Evolutionary conservation across 2,797 vertebrate genomes (phyloP).

Genomic region (Centroberyx gerrardi): DNA sequence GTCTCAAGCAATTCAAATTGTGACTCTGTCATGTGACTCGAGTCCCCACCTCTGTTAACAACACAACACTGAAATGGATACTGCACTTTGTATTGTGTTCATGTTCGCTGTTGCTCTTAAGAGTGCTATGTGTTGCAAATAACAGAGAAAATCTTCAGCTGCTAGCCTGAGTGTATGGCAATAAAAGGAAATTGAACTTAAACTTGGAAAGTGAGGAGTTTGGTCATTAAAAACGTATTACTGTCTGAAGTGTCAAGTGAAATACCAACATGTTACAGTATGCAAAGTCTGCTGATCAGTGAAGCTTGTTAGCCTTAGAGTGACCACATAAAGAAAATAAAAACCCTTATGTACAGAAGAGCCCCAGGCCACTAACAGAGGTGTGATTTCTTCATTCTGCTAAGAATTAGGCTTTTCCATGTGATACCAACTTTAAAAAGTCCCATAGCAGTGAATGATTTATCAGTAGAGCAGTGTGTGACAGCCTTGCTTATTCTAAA

Average conservation of each 20-base stretch:
- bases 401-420: conserved; percentile 21
- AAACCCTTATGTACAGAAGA: neutral
- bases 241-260: neutral
- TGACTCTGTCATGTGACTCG: no score
- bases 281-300: neutral
- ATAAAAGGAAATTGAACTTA: conserved; percentile 11
- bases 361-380: neutral
- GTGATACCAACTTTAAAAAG: conserved; percentile 32
- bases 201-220: neutral
- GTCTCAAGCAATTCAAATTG: no score
- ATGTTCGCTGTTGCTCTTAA: no score
- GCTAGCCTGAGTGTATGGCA: neutral
- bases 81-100: neutral
- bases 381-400: conserved; percentile 25
- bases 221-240: conserved; percentile 26
- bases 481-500: conserved; percentile 73
- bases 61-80: no score
- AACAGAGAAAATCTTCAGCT: neutral
- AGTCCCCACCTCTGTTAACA: no score
- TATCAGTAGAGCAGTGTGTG: conserved; percentile 59
- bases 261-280: conserved; percentile 20
- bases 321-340: conserved; percentile 22
- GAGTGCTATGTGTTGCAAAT: no score
- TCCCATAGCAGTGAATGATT: conserved; percentile 62
- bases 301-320: conserved; percentile 13